Base-by-base conservation (phyloP, 1,140 invertebrate genomes). In the Anoplolepis gracilipes region DNA sequence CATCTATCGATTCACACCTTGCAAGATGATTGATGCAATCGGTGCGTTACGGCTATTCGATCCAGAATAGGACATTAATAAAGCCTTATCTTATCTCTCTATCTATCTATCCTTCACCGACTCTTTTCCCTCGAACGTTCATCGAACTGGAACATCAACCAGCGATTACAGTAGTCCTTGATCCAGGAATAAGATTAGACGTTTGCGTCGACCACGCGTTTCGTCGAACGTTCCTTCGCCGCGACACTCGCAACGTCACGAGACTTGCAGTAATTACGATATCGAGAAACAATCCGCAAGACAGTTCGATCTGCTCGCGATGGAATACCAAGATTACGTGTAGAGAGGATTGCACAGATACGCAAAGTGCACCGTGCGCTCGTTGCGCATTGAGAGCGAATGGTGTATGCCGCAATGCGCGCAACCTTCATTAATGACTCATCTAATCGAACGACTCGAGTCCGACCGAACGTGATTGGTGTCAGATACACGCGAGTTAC, bases 371-470 rank as follows among this genome's bases (percentile, higher is more conserved):
- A 84, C 59, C 55, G 70, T 70, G 46, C 25, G 81, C 70, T n/a
- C 73, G 75, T 53, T 39, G 81, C 42, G 88, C 61, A 53, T 55
- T 11, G 67, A 70, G 84, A 69, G 53, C 53, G 78, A 84, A 61
- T 22, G 88, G 62, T 81, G 69, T 78, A 84, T 90, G 78, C 90
- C 79, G 90, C 88, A 90, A 87, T 84, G 85, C 84, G 82, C 79
- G 79, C 86, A 87, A 85, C 87, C 90, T 91, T 91, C 90, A 85
- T 91, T 92, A 91, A 92, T 92, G 91, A 92, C 82, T 92, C 89
- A 92, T 91, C 90, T 86, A 81, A 84, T 87, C 81, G 65, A 82
- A 57, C 36, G 25, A 72, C 22, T 81, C 77, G 46, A 79, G 42
- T 79, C 33, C 33, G 77, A 30, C 28, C 49, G 67, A n/a, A 87